Evolutionary conservation across 1,140 invertebrate species (phyloP).

Genomic region (Pachyrhynchus sulphureomaculatus): DNA sequence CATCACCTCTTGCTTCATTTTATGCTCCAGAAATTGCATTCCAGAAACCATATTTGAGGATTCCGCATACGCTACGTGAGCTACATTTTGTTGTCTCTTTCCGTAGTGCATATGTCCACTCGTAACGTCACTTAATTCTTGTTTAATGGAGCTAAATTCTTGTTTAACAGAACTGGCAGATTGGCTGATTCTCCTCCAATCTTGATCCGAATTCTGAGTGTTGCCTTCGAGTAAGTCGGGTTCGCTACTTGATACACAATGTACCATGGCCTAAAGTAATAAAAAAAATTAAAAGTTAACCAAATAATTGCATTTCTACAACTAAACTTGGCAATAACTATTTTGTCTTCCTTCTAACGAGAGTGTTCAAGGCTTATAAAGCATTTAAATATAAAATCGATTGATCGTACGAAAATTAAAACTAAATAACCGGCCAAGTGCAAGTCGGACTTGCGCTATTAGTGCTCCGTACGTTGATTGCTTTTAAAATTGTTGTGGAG

Average conservation of each 20-base stretch:
- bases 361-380: too few relatives aligned
- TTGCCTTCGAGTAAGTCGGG: constrained; percentile 65
- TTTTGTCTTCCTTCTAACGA: too few relatives aligned
- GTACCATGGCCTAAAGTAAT: constrained; percentile 70
- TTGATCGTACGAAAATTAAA: too few relatives aligned
- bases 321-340: too few relatives aligned
- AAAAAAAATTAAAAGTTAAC: not conserved
- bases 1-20: constrained; percentile 43
- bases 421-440: too few relatives aligned
- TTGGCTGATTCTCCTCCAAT: constrained; percentile 36
- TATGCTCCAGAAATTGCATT: constrained; percentile 43
- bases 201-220: constrained; percentile 42
- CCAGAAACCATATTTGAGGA: constrained; percentile 45
- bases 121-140: constrained; percentile 31
- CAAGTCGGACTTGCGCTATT: too few relatives aligned
- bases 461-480: too few relatives aligned
- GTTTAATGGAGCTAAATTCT: constrained; percentile 30
- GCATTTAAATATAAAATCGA: too few relatives aligned
- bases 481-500: too few relatives aligned
- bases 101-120: constrained; percentile 36
- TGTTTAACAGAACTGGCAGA: constrained; percentile 24
- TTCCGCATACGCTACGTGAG: constrained; percentile 46
- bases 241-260: constrained; percentile 82
- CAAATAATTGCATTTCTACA: too few relatives aligned
- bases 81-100: constrained; percentile 34